Evolutionary conservation across 2,888 invertebrate genomes (phyloP).

Genomic region (Tribolium freemani): DNA sequence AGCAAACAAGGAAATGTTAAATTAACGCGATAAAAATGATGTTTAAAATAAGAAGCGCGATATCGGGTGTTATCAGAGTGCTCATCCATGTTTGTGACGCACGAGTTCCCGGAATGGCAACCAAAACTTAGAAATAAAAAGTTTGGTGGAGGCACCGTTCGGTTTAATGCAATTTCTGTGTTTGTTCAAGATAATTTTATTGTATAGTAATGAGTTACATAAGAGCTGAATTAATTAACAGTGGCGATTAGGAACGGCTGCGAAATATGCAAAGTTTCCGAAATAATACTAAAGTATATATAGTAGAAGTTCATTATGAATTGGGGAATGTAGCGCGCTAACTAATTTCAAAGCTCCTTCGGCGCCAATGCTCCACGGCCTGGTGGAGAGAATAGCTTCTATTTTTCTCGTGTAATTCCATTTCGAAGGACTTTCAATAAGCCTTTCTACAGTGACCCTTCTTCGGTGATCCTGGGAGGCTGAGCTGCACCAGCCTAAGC

Average conservation of each 20-base stretch:
- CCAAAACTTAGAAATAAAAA: conserved; percentile 27
- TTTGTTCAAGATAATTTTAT: conserved; percentile 39
- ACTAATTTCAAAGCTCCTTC: conserved; percentile 41
- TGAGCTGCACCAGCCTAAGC: conserved; percentile 21
- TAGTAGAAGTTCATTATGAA: conserved; percentile 21
- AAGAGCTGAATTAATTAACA: conserved; percentile 25
- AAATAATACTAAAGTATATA: conserved; percentile 26
- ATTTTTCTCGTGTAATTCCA: conserved; percentile 48
- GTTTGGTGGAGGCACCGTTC: conserved; percentile 3
- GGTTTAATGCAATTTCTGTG: conserved; percentile 44
- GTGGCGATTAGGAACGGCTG: conserved; percentile 10
- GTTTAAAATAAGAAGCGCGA: conserved; percentile 5
- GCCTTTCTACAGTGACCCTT: conserved; percentile 29
- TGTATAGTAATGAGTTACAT: conserved; percentile 10
- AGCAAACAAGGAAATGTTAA: background rate
- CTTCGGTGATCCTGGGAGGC: conserved; percentile 10
- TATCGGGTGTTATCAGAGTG: conserved; percentile 39
- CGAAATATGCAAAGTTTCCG: conserved; percentile 25
- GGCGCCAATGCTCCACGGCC: conserved; percentile 29
- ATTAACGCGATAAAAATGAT: background rate
- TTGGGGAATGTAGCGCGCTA: conserved; percentile 20
- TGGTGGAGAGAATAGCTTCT: conserved; percentile 25
- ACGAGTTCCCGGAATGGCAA: conserved; percentile 18
- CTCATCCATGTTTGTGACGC: conserved; percentile 36
- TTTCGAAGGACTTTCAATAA: conserved; percentile 44